These are phyloP conservation scores for Mythimna albipuncta DNA, from an alignment of 2,888 invertebrate species.

Conservation along the genomic window DNA sequence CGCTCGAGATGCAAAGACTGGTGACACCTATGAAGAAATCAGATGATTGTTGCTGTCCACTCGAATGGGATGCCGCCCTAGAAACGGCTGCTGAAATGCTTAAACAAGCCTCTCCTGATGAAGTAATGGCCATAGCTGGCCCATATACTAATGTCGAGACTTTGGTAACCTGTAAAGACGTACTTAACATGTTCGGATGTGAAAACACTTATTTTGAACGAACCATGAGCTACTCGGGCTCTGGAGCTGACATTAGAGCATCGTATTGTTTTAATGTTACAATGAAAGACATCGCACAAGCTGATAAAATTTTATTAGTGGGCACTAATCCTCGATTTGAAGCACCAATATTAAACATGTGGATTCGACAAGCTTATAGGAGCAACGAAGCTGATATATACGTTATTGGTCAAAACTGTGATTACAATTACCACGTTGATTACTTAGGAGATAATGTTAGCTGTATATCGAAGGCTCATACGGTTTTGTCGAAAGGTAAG, in stretches of 20 bases:
- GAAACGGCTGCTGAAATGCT: slow-evolving; percentile 92
- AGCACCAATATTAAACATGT: slow-evolving; percentile 98
- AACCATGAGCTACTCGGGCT: slow-evolving; percentile 68
- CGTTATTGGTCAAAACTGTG: slow-evolving; percentile 96
- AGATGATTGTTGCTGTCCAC: slow-evolving; percentile 93
- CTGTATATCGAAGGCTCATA: slow-evolving; percentile 63
- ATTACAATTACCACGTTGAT: slow-evolving; percentile 94
- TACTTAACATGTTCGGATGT: slow-evolving; percentile 80
- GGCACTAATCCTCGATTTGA: slow-evolving; percentile 99
- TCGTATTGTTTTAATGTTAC: slow-evolving; percentile 87
- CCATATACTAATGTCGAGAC: slow-evolving; percentile 84
- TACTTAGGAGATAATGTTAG: slow-evolving; percentile 73
- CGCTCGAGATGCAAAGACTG: slow-evolving; percentile 98
- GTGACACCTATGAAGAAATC: slow-evolving; percentile 97
- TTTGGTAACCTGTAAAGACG: slow-evolving; percentile 83
- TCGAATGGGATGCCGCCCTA: slow-evolving; percentile 98
- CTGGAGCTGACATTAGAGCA: slow-evolving; percentile 77
- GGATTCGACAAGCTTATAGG: slow-evolving; percentile 97
- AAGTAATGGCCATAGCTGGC: slow-evolving; percentile 84
- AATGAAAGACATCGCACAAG: slow-evolving; percentile 93
- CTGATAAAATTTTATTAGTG: slow-evolving; percentile 97
- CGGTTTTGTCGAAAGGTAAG: slow-evolving; percentile 70
- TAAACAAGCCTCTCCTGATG: slow-evolving; percentile 90
- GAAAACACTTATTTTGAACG: slow-evolving; percentile 82
- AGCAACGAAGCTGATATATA: slow-evolving; percentile 97